These are phyloP conservation scores for Linnaemya vulpina DNA, from an alignment of 2,888 invertebrate genomes.

Conservation along the genomic window DNA sequence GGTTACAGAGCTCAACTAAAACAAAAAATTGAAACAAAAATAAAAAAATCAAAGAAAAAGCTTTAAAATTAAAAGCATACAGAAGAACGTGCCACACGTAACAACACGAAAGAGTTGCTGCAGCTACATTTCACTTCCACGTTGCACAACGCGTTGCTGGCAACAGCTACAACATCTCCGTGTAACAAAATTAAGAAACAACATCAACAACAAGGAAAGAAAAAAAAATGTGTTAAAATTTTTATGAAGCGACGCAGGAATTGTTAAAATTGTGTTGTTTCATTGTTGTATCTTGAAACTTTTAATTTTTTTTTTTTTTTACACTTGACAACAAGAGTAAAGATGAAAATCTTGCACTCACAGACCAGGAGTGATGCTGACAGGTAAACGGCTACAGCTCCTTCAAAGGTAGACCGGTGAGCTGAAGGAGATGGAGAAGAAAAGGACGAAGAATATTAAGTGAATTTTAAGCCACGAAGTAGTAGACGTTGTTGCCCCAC, in stretches of 20 bases:
- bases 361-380: conserved; percentile 41
- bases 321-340: conserved; percentile 58
- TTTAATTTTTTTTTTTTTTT: conserved; percentile 61
- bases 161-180: conserved; percentile 27
- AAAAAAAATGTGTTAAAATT: conserved; percentile 47
- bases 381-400: conserved; percentile 38
- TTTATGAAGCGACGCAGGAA: conserved; percentile 44
- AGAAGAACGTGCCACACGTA: conserved; percentile 63
- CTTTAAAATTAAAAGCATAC: conserved; percentile 66
- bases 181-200: neutral
- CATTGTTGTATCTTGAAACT: conserved; percentile 49
- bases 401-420: neutral
- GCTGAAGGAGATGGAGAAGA: too few relatives aligned
- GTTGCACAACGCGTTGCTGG: conserved; percentile 38
- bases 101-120: conserved; percentile 35
- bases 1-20: conserved; percentile 22
- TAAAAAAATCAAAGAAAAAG: conserved; percentile 1
- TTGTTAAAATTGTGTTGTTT: conserved; percentile 32
- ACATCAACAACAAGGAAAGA: neutral
- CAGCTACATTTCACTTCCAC: conserved; percentile 16
- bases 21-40: neutral
- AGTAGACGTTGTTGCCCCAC: conserved; percentile 55
- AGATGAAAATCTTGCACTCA: conserved; percentile 58
- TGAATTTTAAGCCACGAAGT: conserved; percentile 63
- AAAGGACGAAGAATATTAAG: conserved; percentile 25